Percentiles rank a stretch among this genome's conserved stretches.
Conservation (phyloP, 1,140 invertebrate species). For the Cryptotermes secundus region DNA sequence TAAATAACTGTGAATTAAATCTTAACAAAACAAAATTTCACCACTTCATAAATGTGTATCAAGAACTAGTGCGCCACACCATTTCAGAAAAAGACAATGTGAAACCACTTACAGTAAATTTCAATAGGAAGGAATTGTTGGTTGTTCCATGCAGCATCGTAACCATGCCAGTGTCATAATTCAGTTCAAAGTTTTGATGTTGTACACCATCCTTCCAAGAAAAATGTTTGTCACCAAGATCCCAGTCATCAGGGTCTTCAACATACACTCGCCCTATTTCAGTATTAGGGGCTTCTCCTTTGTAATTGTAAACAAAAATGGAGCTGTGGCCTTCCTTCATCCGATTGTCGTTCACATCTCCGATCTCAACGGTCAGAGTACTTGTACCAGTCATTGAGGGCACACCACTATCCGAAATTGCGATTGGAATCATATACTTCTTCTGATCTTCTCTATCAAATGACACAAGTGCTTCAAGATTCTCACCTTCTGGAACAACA, state of each 20-base stretch:
- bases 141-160: conserved; percentile 71
- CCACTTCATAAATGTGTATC: too few species aligned
- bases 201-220: conserved; percentile 56
- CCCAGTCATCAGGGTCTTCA: conserved; percentile 91
- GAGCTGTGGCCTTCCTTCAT: conserved; percentile 79
- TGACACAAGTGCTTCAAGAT: conserved; percentile 59
- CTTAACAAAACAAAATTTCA: too few species aligned
- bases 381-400: conserved; percentile 72
- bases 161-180: conserved; percentile 76
- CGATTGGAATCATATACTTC: conserved; percentile 81
- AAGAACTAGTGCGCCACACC: too few species aligned
- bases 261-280: conserved; percentile 89
- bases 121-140: conserved; percentile 66
- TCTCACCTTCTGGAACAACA: neutral
- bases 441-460: conserved; percentile 91
- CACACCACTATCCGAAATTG: conserved; percentile 79
- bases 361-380: conserved; percentile 81
- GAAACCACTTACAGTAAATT: conserved; percentile 61
- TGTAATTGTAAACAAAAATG: conserved; percentile 92
- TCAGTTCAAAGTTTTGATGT: conserved; percentile 64
- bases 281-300: conserved; percentile 69
- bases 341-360: conserved; percentile 85
- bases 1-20: too few species aligned
- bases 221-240: conserved; percentile 85
- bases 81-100: too few species aligned